These are phyloP conservation scores for Scaeva pyrastri DNA, from an alignment of 2,888 invertebrate genomes.

Conservation along the genomic window DNA sequence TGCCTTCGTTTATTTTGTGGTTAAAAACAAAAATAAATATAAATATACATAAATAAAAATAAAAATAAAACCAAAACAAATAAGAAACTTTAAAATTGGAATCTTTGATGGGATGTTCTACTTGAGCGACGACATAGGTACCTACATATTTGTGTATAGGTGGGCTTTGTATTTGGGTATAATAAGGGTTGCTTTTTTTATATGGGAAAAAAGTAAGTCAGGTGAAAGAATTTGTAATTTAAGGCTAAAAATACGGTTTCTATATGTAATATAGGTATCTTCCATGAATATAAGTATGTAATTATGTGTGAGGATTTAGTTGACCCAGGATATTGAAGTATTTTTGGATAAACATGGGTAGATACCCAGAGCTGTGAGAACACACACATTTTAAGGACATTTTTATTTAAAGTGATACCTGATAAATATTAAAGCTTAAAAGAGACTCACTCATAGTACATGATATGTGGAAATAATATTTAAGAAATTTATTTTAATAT, in stretches of 20 bases:
- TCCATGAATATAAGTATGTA: too few species aligned
- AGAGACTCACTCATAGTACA: too few species aligned
- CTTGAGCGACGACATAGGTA: background rate
- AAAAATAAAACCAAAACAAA: constrained; percentile 32
- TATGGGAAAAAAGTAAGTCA: constrained; percentile 55
- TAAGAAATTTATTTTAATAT: too few species aligned
- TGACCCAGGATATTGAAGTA: background rate
- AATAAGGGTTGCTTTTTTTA: constrained; percentile 3
- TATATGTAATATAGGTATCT: background rate
- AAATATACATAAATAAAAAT: constrained; percentile 17
- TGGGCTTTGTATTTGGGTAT: too few species aligned
- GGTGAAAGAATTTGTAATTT: constrained; percentile 62
- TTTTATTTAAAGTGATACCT: too few species aligned
- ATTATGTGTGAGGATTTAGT: background rate
- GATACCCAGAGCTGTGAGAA: background rate
- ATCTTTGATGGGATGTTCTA: constrained; percentile 18
- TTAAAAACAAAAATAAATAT: constrained; percentile 12
- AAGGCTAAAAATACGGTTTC: constrained; percentile 48
- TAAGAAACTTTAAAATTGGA: constrained; percentile 66
- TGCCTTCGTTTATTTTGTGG: constrained; percentile 17
- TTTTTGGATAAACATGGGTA: background rate
- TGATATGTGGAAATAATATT: too few species aligned
- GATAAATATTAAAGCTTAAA: too few species aligned
- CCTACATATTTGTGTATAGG: background rate
- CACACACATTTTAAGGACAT: background rate